Percentiles rank a stretch among this genome's conserved stretches.
Conservation (phyloP, 2,113 vertebrate species). For the Thomomys bottae region DNA sequence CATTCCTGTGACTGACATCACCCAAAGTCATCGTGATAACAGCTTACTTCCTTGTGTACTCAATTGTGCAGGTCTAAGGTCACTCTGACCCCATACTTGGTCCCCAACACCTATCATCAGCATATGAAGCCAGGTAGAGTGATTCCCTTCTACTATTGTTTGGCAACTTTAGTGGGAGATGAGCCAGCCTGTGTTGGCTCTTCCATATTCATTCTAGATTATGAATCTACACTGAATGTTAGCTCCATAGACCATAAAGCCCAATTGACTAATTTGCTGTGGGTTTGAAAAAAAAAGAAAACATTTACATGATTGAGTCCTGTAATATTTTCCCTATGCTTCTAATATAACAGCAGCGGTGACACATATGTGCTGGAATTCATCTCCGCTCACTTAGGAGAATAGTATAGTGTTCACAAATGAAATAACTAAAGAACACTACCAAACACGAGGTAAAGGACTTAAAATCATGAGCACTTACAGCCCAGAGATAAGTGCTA, state of each 20-base stretch:
- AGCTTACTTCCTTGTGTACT: too few relatives aligned
- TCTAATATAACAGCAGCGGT: neutral
- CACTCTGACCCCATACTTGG: too few relatives aligned
- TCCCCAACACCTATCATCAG: too few relatives aligned
- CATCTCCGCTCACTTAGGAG: neutral
- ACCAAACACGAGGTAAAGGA: neutral
- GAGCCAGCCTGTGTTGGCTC: neutral
- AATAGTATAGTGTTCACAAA: neutral
- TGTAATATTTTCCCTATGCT: neutral
- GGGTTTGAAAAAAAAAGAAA: neutral
- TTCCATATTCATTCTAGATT: neutral
- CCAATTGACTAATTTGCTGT: neutral
- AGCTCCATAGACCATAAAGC: neutral
- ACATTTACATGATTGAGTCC: neutral
- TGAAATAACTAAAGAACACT: neutral
- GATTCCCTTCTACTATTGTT: neutral
- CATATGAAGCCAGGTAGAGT: neutral
- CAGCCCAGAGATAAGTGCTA: neutral
- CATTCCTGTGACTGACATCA: too few relatives aligned
- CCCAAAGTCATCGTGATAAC: too few relatives aligned
- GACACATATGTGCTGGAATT: neutral
- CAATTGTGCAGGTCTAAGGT: too few relatives aligned
- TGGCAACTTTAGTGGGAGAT: neutral
- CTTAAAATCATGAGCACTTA: neutral
- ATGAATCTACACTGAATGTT: neutral